Base-by-base conservation (phyloP, 1,140 invertebrate genomes). In the Ditylenchus dipsaci region DNA sequence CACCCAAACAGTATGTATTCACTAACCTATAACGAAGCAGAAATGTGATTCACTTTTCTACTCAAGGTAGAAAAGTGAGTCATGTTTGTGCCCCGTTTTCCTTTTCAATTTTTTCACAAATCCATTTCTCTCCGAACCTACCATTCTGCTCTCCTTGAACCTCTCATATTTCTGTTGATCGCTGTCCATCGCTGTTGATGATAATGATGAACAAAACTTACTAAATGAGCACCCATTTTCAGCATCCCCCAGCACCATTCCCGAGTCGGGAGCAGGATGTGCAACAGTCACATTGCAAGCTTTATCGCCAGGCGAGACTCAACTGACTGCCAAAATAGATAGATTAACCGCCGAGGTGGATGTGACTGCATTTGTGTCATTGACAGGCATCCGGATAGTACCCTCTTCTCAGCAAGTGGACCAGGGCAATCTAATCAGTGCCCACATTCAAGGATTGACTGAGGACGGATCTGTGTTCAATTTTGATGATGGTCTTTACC, bases 261-360 rank as follows among this genome's bases (percentile, higher is more conserved):
- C 78, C 19, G 58, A 23, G 0, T 29, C 63, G 7, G 73, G 74
- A 19, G 63, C 53, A 13, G 77, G 77, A 13, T 78, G 77, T 65
- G 69, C 65, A 27, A 76, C 77, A 23, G 62, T 78, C 11, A 15
- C 67, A 21, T 61, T 78, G 1, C 17, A 43, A 17, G 76, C 75
- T 11, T 8, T 69, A 1, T 27, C 73, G 15, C 62, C 68, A 30
- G 77, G 77, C 27, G 74, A 78, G 59, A 67, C 74, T 1, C 65
- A 63, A 21, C 57, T 76, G 5, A 71, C 59, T 17, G 63, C 76
- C 17, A 47, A 8, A 21, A 64, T 73, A 43, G 67, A 63, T 27
- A 29, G 62, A 9, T 63, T 69, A 38, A 65, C 29, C 17, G 77
- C 78, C 3, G 27, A 33, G 5, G 62, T 79, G 17, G 69, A 71